A percentile compares a stretch with the other conserved stretches of the same genome.
phyloP scores from a whole-genome alignment of 2,888 invertebrate genomes.

The Tetropium fuscum region DNA sequence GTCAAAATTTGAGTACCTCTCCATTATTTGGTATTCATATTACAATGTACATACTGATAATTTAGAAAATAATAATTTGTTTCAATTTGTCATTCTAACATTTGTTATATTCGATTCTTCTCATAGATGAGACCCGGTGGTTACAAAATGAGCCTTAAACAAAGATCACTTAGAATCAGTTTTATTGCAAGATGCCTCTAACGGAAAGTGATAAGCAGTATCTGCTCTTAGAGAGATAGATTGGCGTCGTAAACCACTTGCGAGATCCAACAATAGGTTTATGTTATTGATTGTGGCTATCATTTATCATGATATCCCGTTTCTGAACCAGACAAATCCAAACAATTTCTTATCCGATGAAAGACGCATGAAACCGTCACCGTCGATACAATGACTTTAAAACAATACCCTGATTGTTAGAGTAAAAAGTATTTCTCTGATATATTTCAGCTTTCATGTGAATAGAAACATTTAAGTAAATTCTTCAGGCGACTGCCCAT shows the following conservation, averaged over 20 bases:
- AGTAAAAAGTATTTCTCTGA: too few species aligned
- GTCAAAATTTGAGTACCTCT: too few species aligned
- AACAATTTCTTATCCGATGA: constrained; percentile 16
- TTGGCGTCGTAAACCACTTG: background rate
- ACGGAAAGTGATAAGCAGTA: constrained; percentile 29
- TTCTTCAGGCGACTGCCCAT: too few species aligned
- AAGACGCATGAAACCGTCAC: too few species aligned
- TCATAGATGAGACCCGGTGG: constrained; percentile 32
- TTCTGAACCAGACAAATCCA: constrained; percentile 9
- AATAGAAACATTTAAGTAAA: too few species aligned
- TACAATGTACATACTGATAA: too few species aligned
- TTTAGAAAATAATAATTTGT: too few species aligned
- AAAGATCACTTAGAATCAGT: constrained; percentile 35
- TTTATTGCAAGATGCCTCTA: constrained; percentile 21
- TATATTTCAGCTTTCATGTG: too few species aligned
- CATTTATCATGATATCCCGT: constrained; percentile 10
- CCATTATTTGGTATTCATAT: too few species aligned
- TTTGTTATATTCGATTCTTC: constrained; percentile 7
- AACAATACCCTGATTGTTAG: too few species aligned
- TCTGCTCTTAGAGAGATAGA: constrained; percentile 19
- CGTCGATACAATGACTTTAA: too few species aligned
- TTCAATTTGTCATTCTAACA: background rate
- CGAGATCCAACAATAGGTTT: constrained; percentile 17
- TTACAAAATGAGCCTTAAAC: constrained; percentile 34
- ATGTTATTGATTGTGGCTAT: constrained; percentile 20